Conservation (phyloP, 2,113 vertebrate species). For the Oreochromis tanganicae region DNA sequence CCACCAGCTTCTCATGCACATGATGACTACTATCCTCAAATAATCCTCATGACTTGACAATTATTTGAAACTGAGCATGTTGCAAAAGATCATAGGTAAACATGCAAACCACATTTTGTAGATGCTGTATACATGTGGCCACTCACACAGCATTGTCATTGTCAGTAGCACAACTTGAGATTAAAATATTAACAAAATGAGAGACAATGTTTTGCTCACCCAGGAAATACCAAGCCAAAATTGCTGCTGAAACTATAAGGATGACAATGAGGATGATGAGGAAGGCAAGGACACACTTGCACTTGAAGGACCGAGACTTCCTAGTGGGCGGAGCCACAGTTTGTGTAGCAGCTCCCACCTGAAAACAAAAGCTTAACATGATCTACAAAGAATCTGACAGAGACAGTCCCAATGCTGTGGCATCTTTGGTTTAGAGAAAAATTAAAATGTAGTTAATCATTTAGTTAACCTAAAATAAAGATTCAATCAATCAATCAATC, state of each 20-base stretch:
- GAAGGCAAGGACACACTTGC: conserved; percentile 19
- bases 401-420: not conserved
- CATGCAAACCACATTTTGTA: not conserved
- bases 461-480: too few relatives aligned
- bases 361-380: not conserved
- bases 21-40: not conserved
- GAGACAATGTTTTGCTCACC: conserved; percentile 40
- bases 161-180: not conserved
- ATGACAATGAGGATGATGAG: conserved; percentile 28
- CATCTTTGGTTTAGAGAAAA: not conserved
- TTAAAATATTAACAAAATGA: not conserved
- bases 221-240: conserved; percentile 68
- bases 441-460: not conserved
- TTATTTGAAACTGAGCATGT: not conserved
- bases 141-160: not conserved
- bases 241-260: conserved; percentile 30
- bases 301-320: not conserved
- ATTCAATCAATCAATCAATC: too few relatives aligned
- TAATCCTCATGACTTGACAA: not conserved
- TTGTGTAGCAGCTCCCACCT: not conserved
- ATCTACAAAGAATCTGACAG: not conserved
- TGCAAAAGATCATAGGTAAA: not conserved
- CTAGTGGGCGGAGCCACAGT: not conserved
- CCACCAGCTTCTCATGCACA: not conserved
- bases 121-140: not conserved